Evolutionary conservation across 2,113 vertebrate species (phyloP).

Genomic region (Ceuthmochares aereus): DNA sequence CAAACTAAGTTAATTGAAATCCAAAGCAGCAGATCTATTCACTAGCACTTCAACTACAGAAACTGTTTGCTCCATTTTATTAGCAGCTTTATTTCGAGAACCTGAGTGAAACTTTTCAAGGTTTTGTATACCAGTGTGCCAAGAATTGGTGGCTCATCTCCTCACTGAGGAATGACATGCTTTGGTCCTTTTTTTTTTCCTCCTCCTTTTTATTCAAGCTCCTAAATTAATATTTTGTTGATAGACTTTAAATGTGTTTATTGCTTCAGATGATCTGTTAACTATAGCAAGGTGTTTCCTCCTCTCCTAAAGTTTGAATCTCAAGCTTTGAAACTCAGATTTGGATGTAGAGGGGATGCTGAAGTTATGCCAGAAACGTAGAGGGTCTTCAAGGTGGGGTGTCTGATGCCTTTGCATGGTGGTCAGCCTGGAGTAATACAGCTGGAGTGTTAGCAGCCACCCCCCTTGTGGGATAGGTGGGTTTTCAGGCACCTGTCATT

Average conservation of each 20-base stretch:
- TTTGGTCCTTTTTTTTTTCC: background rate
- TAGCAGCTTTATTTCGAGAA: constrained; percentile 27
- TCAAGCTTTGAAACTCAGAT: background rate
- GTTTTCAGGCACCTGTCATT: constrained; percentile 11
- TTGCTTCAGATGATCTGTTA: background rate
- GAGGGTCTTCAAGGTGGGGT: background rate
- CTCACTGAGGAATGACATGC: background rate
- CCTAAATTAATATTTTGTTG: background rate
- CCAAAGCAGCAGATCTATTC: constrained; percentile 64
- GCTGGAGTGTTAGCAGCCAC: background rate
- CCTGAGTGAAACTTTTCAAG: constrained; percentile 53
- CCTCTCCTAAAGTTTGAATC: background rate
- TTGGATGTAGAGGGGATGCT: background rate
- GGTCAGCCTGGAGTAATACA: background rate
- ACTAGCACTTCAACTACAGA: constrained; percentile 24
- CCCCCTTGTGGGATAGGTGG: background rate
- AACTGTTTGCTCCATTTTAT: constrained; percentile 36
- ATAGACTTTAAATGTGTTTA: background rate
- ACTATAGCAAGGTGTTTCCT: background rate
- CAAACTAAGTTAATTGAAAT: constrained; percentile 71
- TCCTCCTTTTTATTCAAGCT: background rate
- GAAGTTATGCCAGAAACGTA: background rate
- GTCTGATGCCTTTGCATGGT: background rate
- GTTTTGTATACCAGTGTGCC: background rate
- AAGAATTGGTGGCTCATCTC: background rate